Base-by-base conservation (phyloP, 2,113 vertebrate species). In the Siniperca knerii region DNA sequence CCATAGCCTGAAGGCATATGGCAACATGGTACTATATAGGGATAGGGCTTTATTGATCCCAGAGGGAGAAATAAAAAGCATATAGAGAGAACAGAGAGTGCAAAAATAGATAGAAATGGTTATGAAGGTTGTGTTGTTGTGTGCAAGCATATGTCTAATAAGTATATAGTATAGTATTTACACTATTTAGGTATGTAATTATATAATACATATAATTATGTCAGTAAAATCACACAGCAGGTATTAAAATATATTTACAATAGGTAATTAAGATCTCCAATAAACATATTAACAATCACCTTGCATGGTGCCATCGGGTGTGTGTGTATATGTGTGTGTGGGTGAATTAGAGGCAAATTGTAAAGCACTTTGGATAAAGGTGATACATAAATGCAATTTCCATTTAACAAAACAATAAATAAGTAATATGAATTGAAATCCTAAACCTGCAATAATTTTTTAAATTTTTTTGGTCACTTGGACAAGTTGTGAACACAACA, bases 11-110 rank as follows among this genome's bases (percentile, higher is more conserved):
- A 35, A 55, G 73, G 48, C 42, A 72, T 52, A n/a, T 37, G 55
- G 74, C 40, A 75, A 52, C 7, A 0, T 64, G 18, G 58, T 89
- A 16, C 15, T 48, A 4, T 48, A 42, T 44, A 83, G 42, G 62
- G n/a, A 79, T 65, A 21, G 69, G 40, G 40, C 66, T 84, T 64
- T 81, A 89, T 83, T 79, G 74, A 89, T 76, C 44, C 79, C 60
- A 78, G 23, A 66, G 72, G 68, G 64, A 50, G 5, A 58, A 73
- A 76, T 60, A 42, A 62, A 60, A 66, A 62, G 35, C 52, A 29
- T 21, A n/a, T 6, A 18, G 13, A 73, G 44, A 4, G 5, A 50
- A 60, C 12, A 9, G 15, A 9, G 15, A 73, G 74, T n/a, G 6
- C 42, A 37, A 54, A 77, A 64, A 29, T 23, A 57, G 37, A 65